Percentiles rank a stretch among this genome's conserved stretches.
Conservation (phyloP, 2,113 vertebrate genomes). For the Piliocolobus tephrosceles region DNA sequence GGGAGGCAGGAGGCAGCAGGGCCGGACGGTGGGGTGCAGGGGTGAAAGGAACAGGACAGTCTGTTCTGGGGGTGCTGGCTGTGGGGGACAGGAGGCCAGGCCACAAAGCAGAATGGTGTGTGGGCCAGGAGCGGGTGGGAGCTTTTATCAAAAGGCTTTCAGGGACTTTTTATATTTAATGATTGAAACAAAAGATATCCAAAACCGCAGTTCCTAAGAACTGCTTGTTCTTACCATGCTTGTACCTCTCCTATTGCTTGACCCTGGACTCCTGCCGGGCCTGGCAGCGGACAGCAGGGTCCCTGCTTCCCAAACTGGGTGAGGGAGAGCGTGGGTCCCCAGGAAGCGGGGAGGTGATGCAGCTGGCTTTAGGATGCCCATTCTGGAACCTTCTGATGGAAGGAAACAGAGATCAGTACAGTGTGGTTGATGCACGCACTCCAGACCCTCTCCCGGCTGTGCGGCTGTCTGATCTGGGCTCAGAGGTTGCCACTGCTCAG, state of each 20-base stretch:
- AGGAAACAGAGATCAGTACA: rapidly evolving
- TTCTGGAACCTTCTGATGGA: not conserved
- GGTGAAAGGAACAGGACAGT: not conserved
- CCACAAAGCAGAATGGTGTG: not conserved
- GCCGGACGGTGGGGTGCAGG: rapidly evolving
- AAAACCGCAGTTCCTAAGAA: slow-evolving; percentile 90
- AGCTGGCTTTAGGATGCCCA: rapidly evolving
- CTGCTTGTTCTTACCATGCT: slow-evolving; percentile 92
- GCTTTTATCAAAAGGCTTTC: rapidly evolving
- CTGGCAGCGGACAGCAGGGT: slow-evolving; percentile 90
- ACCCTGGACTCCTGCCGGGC: slow-evolving; percentile 91
- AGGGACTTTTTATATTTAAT: not conserved
- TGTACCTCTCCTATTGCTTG: slow-evolving; percentile 92
- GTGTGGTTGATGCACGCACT: rapidly evolving
- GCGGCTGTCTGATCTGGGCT: rapidly evolving
- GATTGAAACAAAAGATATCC: not conserved
- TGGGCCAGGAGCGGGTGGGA: rapidly evolving
- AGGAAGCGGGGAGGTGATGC: not conserved
- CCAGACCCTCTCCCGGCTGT: rapidly evolving
- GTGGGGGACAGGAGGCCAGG: not conserved
- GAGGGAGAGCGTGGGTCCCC: rapidly evolving
- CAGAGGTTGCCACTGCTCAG: not conserved
- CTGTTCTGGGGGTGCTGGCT: not conserved
- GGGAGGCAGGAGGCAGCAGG: not conserved
- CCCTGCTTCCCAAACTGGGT: slow-evolving; percentile 70